Evolutionary conservation across 2,797 vertebrate species (phyloP).

Genomic region (Anas bernieri): DNA sequence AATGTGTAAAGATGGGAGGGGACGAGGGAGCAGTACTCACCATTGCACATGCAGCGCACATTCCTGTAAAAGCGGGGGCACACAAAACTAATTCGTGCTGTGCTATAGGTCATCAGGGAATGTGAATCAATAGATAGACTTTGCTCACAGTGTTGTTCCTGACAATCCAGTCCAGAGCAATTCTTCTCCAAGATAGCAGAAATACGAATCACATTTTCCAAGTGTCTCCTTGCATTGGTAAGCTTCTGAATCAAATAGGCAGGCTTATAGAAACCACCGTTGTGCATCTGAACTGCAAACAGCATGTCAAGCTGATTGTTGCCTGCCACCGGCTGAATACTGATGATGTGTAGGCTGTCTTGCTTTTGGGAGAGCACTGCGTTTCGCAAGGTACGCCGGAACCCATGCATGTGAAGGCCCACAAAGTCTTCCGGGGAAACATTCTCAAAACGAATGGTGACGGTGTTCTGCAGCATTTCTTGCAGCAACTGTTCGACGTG

Average conservation of each 20-base stretch:
- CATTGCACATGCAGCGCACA: constrained; percentile 91
- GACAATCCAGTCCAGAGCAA: constrained; percentile 95
- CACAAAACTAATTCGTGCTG: constrained; percentile 91
- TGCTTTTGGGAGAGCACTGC: constrained; percentile 87
- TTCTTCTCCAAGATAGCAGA: constrained; percentile 96
- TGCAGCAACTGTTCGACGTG: constrained; percentile 90
- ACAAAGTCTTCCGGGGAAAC: constrained; percentile 93
- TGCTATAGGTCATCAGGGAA: constrained; percentile 92
- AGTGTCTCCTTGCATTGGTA: constrained; percentile 86
- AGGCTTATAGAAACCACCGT: constrained; percentile 89
- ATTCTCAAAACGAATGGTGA: constrained; percentile 94
- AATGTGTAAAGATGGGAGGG: background rate
- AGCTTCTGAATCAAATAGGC: constrained; percentile 97
- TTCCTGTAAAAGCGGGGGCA: constrained; percentile 92
- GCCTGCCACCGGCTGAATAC: constrained; percentile 91
- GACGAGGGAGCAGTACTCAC: constrained; percentile 75
- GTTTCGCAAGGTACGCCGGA: constrained; percentile 85
- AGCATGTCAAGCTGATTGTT: constrained; percentile 94
- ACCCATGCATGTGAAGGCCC: constrained; percentile 86
- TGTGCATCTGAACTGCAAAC: constrained; percentile 87
- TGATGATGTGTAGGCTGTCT: constrained; percentile 91
- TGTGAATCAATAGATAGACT: constrained; percentile 92
- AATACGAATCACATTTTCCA: constrained; percentile 91
- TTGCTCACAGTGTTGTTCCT: constrained; percentile 93
- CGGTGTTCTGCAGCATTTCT: constrained; percentile 91